These are phyloP conservation scores for Melanostoma mellinum DNA, from an alignment of 2,888 invertebrate species.

Conservation along the genomic window DNA sequence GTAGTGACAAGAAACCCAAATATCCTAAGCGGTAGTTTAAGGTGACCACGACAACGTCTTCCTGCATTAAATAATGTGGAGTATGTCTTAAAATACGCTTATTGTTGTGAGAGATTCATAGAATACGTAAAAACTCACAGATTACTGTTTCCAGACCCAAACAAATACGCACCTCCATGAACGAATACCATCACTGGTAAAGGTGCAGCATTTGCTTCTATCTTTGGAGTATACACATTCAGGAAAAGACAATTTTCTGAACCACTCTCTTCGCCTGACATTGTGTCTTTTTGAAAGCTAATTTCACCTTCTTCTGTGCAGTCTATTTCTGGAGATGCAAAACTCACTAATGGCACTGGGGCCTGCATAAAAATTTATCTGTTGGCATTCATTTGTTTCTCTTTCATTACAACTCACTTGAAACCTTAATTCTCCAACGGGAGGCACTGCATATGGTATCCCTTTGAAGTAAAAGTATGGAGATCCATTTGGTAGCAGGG, in stretches of 20 bases:
- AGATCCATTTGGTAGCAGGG: conserved; percentile 79
- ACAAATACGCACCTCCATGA: conserved; percentile 80
- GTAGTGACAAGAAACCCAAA: conserved; percentile 79
- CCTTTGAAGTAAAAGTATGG: conserved; percentile 83
- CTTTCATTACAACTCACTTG: conserved; percentile 75
- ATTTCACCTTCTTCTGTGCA: conserved; percentile 78
- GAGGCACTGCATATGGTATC: conserved; percentile 84
- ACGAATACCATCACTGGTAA: conserved; percentile 81
- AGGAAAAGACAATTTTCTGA: conserved; percentile 80
- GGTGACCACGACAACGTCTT: conserved; percentile 80
- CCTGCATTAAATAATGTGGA: conserved; percentile 79
- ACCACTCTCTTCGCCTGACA: conserved; percentile 75
- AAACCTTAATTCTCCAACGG: conserved; percentile 81
- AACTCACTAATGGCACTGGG: conserved; percentile 78
- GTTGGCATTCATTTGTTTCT: background rate
- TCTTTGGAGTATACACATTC: conserved; percentile 79
- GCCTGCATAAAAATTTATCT: conserved; percentile 74
- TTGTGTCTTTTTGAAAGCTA: conserved; percentile 78
- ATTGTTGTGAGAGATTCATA: background rate
- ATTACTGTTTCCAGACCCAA: conserved; percentile 79
- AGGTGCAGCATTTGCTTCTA: conserved; percentile 50
- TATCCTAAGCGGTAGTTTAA: conserved; percentile 80
- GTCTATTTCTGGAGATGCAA: conserved; percentile 77
- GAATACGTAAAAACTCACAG: conserved; percentile 74
- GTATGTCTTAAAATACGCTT: conserved; percentile 75